phyloP scores from a whole-genome alignment of 23 tunicate species.

The Ascidia mentula region DNA sequence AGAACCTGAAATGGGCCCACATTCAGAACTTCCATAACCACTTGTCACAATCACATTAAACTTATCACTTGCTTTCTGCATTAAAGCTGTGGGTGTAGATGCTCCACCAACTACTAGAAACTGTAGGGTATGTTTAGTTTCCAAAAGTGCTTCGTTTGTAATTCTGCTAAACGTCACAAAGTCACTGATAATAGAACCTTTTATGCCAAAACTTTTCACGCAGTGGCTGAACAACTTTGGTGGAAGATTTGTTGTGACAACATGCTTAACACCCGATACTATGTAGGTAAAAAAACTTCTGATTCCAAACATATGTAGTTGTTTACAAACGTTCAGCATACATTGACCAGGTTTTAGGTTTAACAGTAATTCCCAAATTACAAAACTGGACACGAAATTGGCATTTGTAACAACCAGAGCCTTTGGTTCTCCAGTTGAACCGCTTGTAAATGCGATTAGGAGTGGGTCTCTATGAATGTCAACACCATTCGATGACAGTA shows the following conservation, averaged over 20 bases:
- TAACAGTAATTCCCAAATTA: background rate
- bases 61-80: background rate
- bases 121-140: background rate
- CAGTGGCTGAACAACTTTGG: background rate
- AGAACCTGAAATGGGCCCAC: background rate
- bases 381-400: background rate
- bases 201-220: background rate
- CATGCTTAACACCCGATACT: background rate
- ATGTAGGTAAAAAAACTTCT: background rate
- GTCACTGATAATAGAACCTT: background rate
- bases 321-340: background rate
- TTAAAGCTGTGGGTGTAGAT: background rate
- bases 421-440: conserved; percentile 4
- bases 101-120: background rate
- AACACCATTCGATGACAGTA: background rate
- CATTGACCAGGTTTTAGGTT: background rate
- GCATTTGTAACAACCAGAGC: background rate
- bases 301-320: background rate
- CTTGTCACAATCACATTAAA: background rate
- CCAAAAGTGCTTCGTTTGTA: background rate
- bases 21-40: background rate
- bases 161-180: background rate
- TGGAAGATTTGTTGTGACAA: background rate
- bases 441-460: background rate
- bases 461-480: background rate